phyloP scores from a whole-genome alignment of 2,797 vertebrate species.

The Peromyscus aztecus region DNA sequence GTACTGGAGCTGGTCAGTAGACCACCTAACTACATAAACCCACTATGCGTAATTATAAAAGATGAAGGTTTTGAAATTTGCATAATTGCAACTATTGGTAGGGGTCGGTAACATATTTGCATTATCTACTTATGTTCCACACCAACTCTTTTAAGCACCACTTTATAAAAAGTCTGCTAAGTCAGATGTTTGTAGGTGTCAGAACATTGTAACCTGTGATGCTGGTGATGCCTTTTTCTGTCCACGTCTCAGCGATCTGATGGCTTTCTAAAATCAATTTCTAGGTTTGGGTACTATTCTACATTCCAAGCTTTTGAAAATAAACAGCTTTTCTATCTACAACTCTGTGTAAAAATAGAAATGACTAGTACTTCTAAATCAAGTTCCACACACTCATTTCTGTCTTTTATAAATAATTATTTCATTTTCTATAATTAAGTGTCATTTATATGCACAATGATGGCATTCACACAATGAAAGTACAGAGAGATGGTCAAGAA shows the following conservation, averaged over 20 bases:
- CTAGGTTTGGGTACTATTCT: slow-evolving; percentile 81
- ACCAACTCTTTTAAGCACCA: slow-evolving; percentile 91
- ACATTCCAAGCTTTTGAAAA: slow-evolving; percentile 67
- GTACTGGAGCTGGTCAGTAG: slow-evolving; percentile 83
- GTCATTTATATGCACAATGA: slow-evolving; percentile 61
- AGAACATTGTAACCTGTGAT: slow-evolving; percentile 88
- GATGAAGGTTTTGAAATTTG: slow-evolving; percentile 91
- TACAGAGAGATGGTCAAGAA: background rate
- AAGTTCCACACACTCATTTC: slow-evolving; percentile 43
- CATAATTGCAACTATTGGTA: slow-evolving; percentile 91
- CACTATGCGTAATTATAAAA: slow-evolving; percentile 90
- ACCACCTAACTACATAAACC: slow-evolving; percentile 86
- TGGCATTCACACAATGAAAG: slow-evolving; percentile 3
- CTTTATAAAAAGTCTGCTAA: slow-evolving; percentile 89
- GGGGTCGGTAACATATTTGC: slow-evolving; percentile 92
- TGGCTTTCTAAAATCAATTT: slow-evolving; percentile 85
- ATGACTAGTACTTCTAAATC: slow-evolving; percentile 18
- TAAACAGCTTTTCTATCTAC: slow-evolving; percentile 14
- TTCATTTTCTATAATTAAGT: slow-evolving; percentile 66
- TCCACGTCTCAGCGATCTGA: slow-evolving; percentile 75
- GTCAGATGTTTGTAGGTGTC: slow-evolving; percentile 89
- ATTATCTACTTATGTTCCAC: slow-evolving; percentile 91
- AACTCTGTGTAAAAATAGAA: slow-evolving; percentile 13
- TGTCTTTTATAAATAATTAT: slow-evolving; percentile 66
- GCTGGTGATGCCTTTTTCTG: slow-evolving; percentile 84